Conservation (phyloP, 1,140 invertebrate genomes). For the Zaprionus inermis region DNA sequence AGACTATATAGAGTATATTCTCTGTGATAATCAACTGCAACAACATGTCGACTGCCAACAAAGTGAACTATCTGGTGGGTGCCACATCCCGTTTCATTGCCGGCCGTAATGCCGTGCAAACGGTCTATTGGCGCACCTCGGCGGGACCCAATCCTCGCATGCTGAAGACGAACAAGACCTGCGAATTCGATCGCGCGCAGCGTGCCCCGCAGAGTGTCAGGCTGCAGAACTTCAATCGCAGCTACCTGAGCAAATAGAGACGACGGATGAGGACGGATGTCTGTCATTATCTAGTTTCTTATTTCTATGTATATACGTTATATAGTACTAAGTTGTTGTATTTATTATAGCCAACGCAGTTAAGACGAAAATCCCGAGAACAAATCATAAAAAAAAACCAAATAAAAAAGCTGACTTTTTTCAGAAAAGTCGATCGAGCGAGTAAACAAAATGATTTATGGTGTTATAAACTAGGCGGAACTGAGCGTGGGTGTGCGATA, state of each 20-base stretch:
- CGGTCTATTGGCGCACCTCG: constrained; percentile 88
- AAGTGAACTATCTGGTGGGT: constrained; percentile 85
- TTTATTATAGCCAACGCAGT: constrained; percentile 36
- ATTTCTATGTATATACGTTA: not conserved
- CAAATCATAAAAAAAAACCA: not conserved
- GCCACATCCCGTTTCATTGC: constrained; percentile 88
- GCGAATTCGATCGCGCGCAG: constrained; percentile 85
- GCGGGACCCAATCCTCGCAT: constrained; percentile 85
- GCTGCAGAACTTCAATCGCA: constrained; percentile 63
- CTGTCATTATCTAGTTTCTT: constrained; percentile 56
- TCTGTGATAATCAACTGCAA: constrained; percentile 49
- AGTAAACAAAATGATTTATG: not conserved
- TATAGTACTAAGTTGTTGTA: constrained; percentile 30
- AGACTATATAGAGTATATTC: constrained; percentile 25
- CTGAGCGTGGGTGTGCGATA: not conserved
- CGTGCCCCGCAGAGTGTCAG: constrained; percentile 60
- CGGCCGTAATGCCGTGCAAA: constrained; percentile 88
- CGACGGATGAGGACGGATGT: not conserved
- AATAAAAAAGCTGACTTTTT: not conserved
- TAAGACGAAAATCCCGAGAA: not conserved
- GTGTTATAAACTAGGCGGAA: not conserved
- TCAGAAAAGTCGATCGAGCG: not conserved
- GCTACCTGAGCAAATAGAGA: constrained; percentile 44
- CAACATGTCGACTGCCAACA: constrained; percentile 83
- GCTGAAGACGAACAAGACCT: constrained; percentile 86